phyloP scores from a whole-genome alignment of 2,888 invertebrate species.

The Tachina grossa region DNA sequence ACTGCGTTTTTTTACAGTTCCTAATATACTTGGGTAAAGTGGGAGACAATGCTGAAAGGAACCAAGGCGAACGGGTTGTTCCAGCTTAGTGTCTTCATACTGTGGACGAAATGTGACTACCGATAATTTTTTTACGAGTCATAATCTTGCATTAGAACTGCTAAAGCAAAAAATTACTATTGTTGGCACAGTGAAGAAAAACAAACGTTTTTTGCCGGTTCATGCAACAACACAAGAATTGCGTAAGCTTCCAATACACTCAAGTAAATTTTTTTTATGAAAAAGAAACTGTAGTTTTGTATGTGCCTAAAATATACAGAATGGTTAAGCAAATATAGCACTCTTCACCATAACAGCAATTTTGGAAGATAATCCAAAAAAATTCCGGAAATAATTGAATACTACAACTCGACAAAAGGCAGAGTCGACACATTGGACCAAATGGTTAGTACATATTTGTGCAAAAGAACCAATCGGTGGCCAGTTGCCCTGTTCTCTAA shows the following conservation, averaged over 20 bases:
- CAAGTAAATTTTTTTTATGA: too few species aligned
- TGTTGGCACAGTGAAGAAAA: too few species aligned
- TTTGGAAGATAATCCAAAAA: conserved; percentile 4
- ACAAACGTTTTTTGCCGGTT: too few species aligned
- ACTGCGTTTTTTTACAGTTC: conserved; percentile 24
- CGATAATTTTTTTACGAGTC: conserved; percentile 14
- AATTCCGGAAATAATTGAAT: conserved; percentile 18
- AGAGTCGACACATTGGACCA: conserved; percentile 7
- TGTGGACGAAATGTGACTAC: conserved; percentile 31
- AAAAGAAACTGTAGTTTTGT: conserved; percentile 17
- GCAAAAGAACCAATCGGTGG: conserved; percentile 15
- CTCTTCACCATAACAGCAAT: conserved; percentile 2
- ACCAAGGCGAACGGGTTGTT: conserved; percentile 23
- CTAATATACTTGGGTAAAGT: conserved; percentile 29
- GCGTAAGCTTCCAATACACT: conserved; percentile 15
- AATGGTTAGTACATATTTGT: conserved; percentile 6
- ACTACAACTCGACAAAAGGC: conserved; percentile 24
- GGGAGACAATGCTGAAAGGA: conserved; percentile 13
- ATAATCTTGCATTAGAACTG: too few species aligned
- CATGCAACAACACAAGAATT: conserved; percentile 22
- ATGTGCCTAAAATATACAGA: conserved; percentile 28
- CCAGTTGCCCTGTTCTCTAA: conserved; percentile 12
- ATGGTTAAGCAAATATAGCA: conserved; percentile 36
- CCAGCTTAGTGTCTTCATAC: conserved; percentile 26
- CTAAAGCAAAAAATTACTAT: too few species aligned